These are phyloP conservation scores for Drosophila quadrilineata DNA, from an alignment of 1,140 invertebrate species.

Conservation along the genomic window DNA sequence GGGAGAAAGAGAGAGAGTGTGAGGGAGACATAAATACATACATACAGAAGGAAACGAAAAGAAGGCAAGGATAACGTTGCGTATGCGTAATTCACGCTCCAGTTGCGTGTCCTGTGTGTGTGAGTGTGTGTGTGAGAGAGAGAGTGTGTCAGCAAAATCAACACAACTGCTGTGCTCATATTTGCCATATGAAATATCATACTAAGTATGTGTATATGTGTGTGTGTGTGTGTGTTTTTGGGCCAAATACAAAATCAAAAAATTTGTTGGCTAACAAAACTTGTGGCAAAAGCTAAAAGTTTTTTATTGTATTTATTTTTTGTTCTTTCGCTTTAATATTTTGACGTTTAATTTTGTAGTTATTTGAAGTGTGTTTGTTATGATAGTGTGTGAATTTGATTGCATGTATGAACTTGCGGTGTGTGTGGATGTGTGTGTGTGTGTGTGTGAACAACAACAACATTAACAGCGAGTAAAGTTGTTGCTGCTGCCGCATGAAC, in stretches of 20 bases:
- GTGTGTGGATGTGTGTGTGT: constrained; percentile 19
- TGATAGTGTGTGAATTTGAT: constrained; percentile 8
- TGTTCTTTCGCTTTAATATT: constrained; percentile 48
- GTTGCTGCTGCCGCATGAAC: constrained; percentile 38
- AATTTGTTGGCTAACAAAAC: constrained; percentile 43
- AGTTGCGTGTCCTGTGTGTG: constrained; percentile 57
- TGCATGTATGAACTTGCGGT: constrained; percentile 13
- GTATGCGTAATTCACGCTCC: constrained; percentile 78
- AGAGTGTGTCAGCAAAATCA: constrained; percentile 56
- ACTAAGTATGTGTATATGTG: constrained; percentile 5
- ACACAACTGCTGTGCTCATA: constrained; percentile 35
- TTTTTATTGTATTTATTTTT: constrained; percentile 40
- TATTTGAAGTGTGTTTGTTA: constrained; percentile 6
- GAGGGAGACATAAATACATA: too few relatives aligned
- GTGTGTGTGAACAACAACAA: constrained; percentile 40
- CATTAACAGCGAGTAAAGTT: constrained; percentile 31
- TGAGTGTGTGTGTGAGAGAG: constrained; percentile 18
- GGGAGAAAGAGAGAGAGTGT: constrained; percentile 7
- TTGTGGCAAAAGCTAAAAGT: constrained; percentile 68
- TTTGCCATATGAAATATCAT: constrained; percentile 24
- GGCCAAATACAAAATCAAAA: constrained; percentile 27
- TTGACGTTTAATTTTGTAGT: constrained; percentile 41
- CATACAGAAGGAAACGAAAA: constrained; percentile 46
- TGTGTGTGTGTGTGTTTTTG: constrained; percentile 33
- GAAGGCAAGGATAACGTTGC: constrained; percentile 66